Conservation (phyloP, 2,113 vertebrate genomes). For the Gallinago media region DNA sequence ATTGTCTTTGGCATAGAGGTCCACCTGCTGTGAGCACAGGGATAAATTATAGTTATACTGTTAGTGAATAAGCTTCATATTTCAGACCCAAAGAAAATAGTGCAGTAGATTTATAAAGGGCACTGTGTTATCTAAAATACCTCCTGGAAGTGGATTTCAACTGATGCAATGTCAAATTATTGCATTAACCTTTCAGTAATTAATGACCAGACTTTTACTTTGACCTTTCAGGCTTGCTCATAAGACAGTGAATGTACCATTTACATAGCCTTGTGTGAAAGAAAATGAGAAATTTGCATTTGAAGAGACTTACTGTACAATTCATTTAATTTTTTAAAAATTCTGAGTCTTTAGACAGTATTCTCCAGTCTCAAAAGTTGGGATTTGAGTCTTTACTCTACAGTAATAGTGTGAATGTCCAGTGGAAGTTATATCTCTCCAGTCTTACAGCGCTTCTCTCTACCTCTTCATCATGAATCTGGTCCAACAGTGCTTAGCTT, state of each 20-base stretch:
- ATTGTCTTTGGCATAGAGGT: neutral
- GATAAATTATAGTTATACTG: neutral
- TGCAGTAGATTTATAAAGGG: constrained; percentile 20
- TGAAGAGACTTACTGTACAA: neutral
- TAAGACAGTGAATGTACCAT: neutral
- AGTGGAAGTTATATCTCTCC: neutral
- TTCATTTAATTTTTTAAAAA: neutral
- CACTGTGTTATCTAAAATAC: constrained; percentile 3
- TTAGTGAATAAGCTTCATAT: neutral
- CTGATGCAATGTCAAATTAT: constrained; percentile 41
- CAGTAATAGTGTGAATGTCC: neutral
- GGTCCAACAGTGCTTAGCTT: neutral
- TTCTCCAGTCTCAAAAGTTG: neutral
- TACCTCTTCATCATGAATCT: neutral
- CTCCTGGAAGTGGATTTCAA: neutral
- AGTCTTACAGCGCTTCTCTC: neutral
- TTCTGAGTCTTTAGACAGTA: neutral
- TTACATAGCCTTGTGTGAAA: constrained; percentile 23
- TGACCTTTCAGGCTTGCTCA: constrained; percentile 49
- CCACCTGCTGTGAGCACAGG: neutral
- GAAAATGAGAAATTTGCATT: constrained; percentile 34
- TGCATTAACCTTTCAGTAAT: constrained; percentile 62
- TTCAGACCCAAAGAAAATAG: neutral
- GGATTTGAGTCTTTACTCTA: neutral
- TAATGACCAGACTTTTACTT: constrained; percentile 44